Evolutionary conservation across 2,888 invertebrate species (phyloP), one percentile per base, ranked within the genome.

Genomic region (Elmis aenea): DNA sequence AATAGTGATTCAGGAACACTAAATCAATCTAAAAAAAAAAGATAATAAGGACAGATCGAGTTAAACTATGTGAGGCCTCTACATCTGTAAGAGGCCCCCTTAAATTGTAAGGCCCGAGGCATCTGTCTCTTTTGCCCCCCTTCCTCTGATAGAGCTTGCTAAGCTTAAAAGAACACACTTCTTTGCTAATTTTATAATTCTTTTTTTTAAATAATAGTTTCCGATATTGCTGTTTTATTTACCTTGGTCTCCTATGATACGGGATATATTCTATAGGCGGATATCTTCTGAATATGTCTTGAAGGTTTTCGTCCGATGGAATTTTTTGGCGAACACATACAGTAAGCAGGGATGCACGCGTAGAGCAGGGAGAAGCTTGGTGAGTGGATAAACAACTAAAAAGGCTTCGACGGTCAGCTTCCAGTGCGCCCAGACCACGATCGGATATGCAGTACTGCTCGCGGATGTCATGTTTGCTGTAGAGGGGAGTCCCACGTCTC

Each of bases 361-460:
- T 76, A 22, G 77, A 67, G 67, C 83, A 77, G 42, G 82, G 81
- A 49, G 83, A 83, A 54, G 78, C 79, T 63, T 81, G 78, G 59
- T 81, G 79, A 59, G 77, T 75, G 60, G 89, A 88, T 56, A 91
- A 75, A 66, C 91, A 92, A 52, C 91, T 89, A 68, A 91, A 89
- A 65, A 90, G 82, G 57, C 85, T 75, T 58, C 69, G 46, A 40
- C 73, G 68, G 62, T 55, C 70, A n/a, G 57, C 72, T 58, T 90
- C 89, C 59, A 91, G 77, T 55, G 84, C 79, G 62, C 86, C 85
- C 66, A 92, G 71, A 68, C 91, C 90, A 62, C 90, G 82, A 70
- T 85, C 87, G 64, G 85, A 91, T 71, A 93, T 88, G 73, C 92
- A 93, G 73, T 93, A 93, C 71, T 92, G 92, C 64, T 93, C 92